These are phyloP conservation scores for Xyrauchen texanus DNA, from an alignment of 2,113 vertebrate genomes.

Conservation along the genomic window DNA sequence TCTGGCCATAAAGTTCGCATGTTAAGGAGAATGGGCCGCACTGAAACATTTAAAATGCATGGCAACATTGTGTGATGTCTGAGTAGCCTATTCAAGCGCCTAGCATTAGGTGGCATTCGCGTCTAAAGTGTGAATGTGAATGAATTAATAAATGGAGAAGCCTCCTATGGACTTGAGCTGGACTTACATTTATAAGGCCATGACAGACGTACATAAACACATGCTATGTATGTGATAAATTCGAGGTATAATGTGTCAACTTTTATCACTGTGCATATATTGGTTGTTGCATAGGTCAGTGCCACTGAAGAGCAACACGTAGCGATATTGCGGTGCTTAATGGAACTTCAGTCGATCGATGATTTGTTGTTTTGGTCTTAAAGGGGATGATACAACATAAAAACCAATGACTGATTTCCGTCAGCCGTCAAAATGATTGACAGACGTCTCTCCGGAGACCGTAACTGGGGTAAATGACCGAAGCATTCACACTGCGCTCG, in stretches of 20 bases:
- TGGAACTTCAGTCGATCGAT: background rate
- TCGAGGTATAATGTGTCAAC: background rate
- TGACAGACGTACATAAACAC: background rate
- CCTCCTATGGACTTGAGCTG: background rate
- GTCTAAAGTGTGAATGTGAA: background rate
- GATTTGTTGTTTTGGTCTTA: constrained; percentile 17
- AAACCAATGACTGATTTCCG: background rate
- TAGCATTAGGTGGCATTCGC: background rate
- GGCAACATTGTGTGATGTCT: constrained; percentile 24
- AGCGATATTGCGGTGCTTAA: background rate
- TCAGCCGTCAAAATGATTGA: constrained; percentile 9
- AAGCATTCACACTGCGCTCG: background rate
- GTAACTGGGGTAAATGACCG: background rate
- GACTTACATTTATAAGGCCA: background rate
- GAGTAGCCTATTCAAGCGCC: background rate
- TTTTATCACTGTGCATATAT: background rate
- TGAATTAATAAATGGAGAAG: background rate
- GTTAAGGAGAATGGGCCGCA: background rate
- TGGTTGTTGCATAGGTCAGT: constrained; percentile 3
- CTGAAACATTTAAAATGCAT: background rate
- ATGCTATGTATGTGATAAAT: background rate
- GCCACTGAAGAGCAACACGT: background rate
- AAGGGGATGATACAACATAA: constrained; percentile 1
- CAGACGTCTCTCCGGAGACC: constrained; percentile 1
- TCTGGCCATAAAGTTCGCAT: background rate